These are phyloP conservation scores for Dilophus febrilis DNA, from an alignment of 2,888 invertebrate species.

Conservation along the genomic window DNA sequence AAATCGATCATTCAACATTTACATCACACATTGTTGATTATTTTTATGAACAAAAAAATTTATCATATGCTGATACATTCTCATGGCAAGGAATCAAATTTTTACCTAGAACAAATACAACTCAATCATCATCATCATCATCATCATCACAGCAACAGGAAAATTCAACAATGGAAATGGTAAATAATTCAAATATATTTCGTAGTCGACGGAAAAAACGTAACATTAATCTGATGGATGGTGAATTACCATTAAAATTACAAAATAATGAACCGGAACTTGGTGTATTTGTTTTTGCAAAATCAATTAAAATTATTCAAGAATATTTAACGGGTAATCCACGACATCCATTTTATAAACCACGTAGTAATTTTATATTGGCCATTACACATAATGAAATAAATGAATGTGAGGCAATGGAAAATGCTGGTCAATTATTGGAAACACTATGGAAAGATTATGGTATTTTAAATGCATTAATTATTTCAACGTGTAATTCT, in stretches of 20 bases:
- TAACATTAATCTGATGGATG: background rate
- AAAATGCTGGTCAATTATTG: constrained; percentile 1
- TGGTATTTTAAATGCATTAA: constrained; percentile 6
- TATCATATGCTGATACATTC: background rate
- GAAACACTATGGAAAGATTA: constrained; percentile 9
- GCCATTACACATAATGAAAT: constrained; percentile 1
- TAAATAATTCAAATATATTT: background rate
- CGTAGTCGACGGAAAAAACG: background rate
- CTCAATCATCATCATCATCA: no score
- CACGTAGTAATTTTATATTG: constrained; percentile 7
- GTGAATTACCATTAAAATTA: background rate
- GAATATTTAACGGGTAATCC: constrained; percentile 8
- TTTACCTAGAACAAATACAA: no score
- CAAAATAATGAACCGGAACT: constrained; percentile 5
- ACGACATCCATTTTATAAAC: constrained; percentile 9
- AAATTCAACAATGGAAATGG: constrained; percentile 1
- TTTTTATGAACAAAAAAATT: background rate
- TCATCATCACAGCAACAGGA: background rate
- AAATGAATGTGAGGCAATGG: background rate
- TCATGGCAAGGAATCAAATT: background rate
- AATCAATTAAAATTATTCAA: constrained; percentile 6
- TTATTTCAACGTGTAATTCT: constrained; percentile 4
- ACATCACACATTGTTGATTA: no score
- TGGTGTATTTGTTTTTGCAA: constrained; percentile 5
- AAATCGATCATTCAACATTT: no score